Evolutionary conservation across 2,888 invertebrate species (phyloP).

Genomic region (Penaeus monodon): DNA sequence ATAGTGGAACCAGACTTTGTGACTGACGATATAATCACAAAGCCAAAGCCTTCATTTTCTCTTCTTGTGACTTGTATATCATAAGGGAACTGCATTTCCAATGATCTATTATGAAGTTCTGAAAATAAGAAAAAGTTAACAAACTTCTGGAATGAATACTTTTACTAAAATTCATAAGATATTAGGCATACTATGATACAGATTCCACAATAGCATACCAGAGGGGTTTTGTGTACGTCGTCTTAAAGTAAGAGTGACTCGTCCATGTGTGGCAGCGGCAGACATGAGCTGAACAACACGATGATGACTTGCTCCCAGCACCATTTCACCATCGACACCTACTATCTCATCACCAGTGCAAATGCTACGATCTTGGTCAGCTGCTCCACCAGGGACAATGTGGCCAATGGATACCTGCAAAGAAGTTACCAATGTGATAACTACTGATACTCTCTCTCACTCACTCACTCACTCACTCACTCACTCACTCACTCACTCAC

Average conservation of each 20-base stretch:
- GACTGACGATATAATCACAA: conserved; percentile 96
- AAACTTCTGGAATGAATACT: not conserved
- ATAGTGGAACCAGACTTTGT: conserved; percentile 90
- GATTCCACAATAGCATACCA: conserved; percentile 7
- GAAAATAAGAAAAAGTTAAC: conserved; percentile 42
- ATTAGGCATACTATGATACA: not conserved
- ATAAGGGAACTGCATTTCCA: conserved; percentile 76
- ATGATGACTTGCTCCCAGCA: conserved; percentile 89
- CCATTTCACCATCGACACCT: conserved; percentile 89
- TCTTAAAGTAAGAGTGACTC: conserved; percentile 82
- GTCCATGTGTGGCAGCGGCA: conserved; percentile 86
- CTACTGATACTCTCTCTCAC: too few relatives aligned
- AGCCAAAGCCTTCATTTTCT: conserved; percentile 97
- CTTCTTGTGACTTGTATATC: conserved; percentile 91
- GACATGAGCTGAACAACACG: conserved; percentile 94
- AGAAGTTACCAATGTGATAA: not conserved
- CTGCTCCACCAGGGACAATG: conserved; percentile 95
- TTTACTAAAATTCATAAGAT: not conserved
- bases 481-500: too few relatives aligned
- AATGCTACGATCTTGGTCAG: conserved; percentile 89
- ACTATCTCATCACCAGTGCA: conserved; percentile 94
- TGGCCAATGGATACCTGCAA: conserved; percentile 90
- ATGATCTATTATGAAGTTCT: conserved; percentile 66
- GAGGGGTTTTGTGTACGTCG: conserved; percentile 37
- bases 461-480: too few relatives aligned